These are phyloP conservation scores for Centropus bengalensis DNA, from an alignment of 2,113 vertebrate genomes.

Conservation along the genomic window DNA sequence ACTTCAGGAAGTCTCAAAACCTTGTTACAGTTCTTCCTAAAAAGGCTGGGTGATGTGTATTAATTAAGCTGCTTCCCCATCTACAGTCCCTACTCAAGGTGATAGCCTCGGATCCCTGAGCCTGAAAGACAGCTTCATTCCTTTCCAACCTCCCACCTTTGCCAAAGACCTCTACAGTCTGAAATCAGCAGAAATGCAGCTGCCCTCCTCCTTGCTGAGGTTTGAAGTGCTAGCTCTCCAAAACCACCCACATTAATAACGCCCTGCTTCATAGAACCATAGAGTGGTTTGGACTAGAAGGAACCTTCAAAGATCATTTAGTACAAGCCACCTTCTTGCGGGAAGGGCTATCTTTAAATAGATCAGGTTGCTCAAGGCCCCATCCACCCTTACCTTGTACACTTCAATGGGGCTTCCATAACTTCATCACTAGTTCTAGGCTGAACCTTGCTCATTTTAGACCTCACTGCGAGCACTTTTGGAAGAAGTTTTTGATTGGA, in stretches of 20 bases:
- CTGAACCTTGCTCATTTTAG: not conserved
- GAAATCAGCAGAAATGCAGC: not conserved
- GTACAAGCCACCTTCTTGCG: not conserved
- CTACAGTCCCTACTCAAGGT: not conserved
- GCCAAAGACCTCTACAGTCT: not conserved
- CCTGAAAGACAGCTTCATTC: not conserved
- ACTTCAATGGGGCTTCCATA: not conserved
- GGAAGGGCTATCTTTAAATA: not conserved
- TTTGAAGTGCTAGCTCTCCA: not conserved
- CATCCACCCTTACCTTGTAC: not conserved
- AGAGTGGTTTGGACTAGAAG: not conserved
- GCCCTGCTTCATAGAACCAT: not conserved
- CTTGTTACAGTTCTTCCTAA: not conserved
- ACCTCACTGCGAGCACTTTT: not conserved
- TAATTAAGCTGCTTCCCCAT: not conserved
- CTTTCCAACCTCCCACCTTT: not conserved
- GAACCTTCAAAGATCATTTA: not conserved
- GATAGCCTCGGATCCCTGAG: not conserved
- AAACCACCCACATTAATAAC: not conserved
- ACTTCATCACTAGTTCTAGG: not conserved
- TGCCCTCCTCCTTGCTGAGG: not conserved
- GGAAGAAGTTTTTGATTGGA: not conserved
- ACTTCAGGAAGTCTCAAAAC: not conserved
- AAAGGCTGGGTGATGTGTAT: not conserved
- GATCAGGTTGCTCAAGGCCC: not conserved